phyloP scores from a whole-genome alignment of 2,888 invertebrate genomes.

The Volucella inanis region DNA sequence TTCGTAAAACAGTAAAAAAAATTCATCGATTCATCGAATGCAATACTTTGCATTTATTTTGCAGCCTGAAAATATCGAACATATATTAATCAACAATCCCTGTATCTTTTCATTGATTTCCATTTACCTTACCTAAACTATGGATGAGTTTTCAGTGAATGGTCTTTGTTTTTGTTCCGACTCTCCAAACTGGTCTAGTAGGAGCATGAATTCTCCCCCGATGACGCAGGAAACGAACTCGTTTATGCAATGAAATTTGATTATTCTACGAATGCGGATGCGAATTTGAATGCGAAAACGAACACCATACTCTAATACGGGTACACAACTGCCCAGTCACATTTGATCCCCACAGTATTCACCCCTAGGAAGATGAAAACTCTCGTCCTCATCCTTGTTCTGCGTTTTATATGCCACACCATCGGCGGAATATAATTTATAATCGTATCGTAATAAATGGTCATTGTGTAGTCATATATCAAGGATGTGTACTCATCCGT shows the following conservation, averaged over 20 bases:
- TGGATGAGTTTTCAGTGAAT: not conserved
- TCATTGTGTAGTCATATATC: slow-evolving; percentile 76
- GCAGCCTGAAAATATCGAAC: not conserved
- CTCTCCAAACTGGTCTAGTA: slow-evolving; percentile 34
- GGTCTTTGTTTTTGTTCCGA: not conserved
- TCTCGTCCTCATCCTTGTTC: slow-evolving; percentile 26
- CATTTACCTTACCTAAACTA: slow-evolving; percentile 1
- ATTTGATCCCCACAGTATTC: not conserved
- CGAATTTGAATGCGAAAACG: too few species aligned
- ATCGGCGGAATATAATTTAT: slow-evolving; percentile 77
- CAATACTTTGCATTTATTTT: too few species aligned
- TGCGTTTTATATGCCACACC: slow-evolving; percentile 68
- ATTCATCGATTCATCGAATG: too few species aligned
- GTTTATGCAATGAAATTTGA: slow-evolving; percentile 70
- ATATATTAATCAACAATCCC: not conserved
- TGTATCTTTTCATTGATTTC: slow-evolving; percentile 5
- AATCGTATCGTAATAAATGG: slow-evolving; percentile 77
- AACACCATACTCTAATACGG: too few species aligned
- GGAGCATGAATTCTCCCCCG: slow-evolving; percentile 64
- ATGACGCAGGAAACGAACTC: slow-evolving; percentile 57
- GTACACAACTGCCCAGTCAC: slow-evolving; percentile 38
- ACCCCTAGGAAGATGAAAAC: slow-evolving; percentile 4
- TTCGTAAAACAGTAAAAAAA: too few species aligned
- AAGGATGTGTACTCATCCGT: slow-evolving; percentile 75
- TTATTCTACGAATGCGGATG: slow-evolving; percentile 56